These are phyloP conservation scores for Eupithecia abbreviata DNA, from an alignment of 2,888 invertebrate species.

Conservation along the genomic window DNA sequence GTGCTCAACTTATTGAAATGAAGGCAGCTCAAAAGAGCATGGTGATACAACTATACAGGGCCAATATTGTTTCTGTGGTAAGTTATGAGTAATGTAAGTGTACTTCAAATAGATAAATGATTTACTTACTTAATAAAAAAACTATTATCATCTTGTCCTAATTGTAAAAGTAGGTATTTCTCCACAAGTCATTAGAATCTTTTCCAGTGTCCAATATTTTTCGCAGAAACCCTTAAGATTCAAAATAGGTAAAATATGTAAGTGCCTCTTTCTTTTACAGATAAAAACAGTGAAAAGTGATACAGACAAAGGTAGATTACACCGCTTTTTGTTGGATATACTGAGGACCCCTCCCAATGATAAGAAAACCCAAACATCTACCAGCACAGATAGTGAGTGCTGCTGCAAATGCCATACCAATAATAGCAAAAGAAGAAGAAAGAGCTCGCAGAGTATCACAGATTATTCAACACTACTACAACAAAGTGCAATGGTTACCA, in stretches of 20 bases:
- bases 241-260: not conserved
- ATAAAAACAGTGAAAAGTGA: slow-evolving; percentile 70
- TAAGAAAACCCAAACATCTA: slow-evolving; percentile 43
- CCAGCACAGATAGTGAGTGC: slow-evolving; percentile 50
- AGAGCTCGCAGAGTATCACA: slow-evolving; percentile 39
- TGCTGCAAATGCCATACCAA: slow-evolving; percentile 66
- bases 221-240: not conserved
- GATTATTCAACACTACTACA: slow-evolving; percentile 27
- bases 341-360: slow-evolving; percentile 47
- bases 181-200: not conserved
- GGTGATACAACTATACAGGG: slow-evolving; percentile 75
- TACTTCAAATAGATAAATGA: not conserved
- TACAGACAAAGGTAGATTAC: slow-evolving; percentile 67
- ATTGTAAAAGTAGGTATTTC: not conserved
- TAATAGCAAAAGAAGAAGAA: slow-evolving; percentile 58
- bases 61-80: slow-evolving; percentile 69
- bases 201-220: not conserved
- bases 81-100: slow-evolving; percentile 27
- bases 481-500: slow-evolving; percentile 28
- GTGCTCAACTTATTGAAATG: slow-evolving; percentile 75
- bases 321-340: slow-evolving; percentile 66
- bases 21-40: slow-evolving; percentile 74
- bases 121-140: too few relatives aligned
- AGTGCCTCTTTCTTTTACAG: slow-evolving; percentile 47
- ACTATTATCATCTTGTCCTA: not conserved